A percentile compares a stretch with the other conserved stretches of the same genome.
Conservation (phyloP, 2,888 invertebrate species). For the Netelia virgata region DNA sequence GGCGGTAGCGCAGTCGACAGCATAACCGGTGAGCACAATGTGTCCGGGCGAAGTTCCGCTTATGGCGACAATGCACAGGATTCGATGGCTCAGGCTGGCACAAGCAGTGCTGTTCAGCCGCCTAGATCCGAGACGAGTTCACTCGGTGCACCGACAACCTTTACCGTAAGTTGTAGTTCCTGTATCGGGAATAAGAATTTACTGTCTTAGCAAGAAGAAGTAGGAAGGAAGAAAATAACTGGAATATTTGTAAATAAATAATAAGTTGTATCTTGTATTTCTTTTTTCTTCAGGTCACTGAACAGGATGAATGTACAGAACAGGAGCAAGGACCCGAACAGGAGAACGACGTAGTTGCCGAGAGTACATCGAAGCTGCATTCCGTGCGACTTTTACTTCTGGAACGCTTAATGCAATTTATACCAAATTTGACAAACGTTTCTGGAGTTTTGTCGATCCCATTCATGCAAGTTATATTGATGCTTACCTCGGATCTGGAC, state of each 20-base stretch:
- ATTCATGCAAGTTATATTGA: constrained; percentile 95
- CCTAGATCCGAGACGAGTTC: constrained; percentile 87
- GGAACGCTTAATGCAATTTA: constrained; percentile 91
- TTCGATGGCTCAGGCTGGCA: constrained; percentile 79
- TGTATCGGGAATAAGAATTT: neutral
- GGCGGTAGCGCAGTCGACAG: constrained; percentile 97
- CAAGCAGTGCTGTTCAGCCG: constrained; percentile 84
- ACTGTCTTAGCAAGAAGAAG: neutral
- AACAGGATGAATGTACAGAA: constrained; percentile 79
- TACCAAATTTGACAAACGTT: constrained; percentile 91
- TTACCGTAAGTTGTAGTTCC: constrained; percentile 80
- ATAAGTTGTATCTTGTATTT: neutral
- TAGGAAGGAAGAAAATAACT: neutral
- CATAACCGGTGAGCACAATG: constrained; percentile 93
- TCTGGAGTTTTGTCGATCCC: constrained; percentile 96
- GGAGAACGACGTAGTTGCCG: constrained; percentile 82
- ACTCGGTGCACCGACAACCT: constrained; percentile 85
- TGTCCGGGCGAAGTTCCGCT: constrained; percentile 96
- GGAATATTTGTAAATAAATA: neutral
- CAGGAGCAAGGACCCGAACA: constrained; percentile 81
- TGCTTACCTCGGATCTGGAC: constrained; percentile 95
- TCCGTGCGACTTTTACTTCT: constrained; percentile 90
- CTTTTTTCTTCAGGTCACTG: constrained; percentile 72
- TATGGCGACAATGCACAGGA: constrained; percentile 92
- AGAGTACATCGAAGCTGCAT: constrained; percentile 87